A percentile compares a stretch with the other conserved stretches of the same genome.
phyloP scores from a whole-genome alignment of 2,797 vertebrate species.

The Cirrhinus molitorella region DNA sequence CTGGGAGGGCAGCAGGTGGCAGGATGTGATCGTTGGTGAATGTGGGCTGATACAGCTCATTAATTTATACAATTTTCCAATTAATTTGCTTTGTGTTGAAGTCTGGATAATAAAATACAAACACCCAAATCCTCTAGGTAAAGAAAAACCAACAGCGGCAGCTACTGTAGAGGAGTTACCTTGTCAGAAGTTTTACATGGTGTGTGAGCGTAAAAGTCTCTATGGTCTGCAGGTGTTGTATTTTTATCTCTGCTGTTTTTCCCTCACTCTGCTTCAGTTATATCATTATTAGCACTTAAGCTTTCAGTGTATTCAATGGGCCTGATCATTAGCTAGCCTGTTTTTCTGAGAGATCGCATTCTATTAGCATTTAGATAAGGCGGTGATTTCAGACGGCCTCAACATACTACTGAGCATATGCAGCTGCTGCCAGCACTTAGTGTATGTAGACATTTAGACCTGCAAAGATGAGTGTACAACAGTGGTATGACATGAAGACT shows the following conservation, averaged over 20 bases:
- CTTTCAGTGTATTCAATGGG: conserved; percentile 65
- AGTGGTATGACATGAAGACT: not conserved
- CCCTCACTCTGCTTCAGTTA: conserved; percentile 62
- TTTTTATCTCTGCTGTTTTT: conserved; percentile 56
- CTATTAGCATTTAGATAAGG: conserved; percentile 78
- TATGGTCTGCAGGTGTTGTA: conserved; percentile 53
- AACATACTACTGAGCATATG: conserved; percentile 19
- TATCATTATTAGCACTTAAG: conserved; percentile 67
- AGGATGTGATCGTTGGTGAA: not conserved
- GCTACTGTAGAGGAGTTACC: conserved; percentile 6
- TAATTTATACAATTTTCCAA: not conserved
- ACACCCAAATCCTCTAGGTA: not conserved
- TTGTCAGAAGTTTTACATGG: not conserved
- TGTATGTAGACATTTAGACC: conserved; percentile 9
- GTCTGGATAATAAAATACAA: conserved; percentile 10
- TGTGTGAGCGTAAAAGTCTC: not conserved
- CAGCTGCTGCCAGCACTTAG: conserved; percentile 18
- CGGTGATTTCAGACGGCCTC: conserved; percentile 18
- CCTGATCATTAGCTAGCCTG: conserved; percentile 68
- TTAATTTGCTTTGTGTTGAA: conserved; percentile 30
- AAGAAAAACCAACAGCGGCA: conserved; percentile 1
- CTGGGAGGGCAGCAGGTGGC: not conserved
- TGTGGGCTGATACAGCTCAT: not conserved
- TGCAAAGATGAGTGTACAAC: not conserved
- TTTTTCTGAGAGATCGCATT: conserved; percentile 66